phyloP scores from a whole-genome alignment of 2,888 invertebrate species.

The Protula sp. region DNA sequence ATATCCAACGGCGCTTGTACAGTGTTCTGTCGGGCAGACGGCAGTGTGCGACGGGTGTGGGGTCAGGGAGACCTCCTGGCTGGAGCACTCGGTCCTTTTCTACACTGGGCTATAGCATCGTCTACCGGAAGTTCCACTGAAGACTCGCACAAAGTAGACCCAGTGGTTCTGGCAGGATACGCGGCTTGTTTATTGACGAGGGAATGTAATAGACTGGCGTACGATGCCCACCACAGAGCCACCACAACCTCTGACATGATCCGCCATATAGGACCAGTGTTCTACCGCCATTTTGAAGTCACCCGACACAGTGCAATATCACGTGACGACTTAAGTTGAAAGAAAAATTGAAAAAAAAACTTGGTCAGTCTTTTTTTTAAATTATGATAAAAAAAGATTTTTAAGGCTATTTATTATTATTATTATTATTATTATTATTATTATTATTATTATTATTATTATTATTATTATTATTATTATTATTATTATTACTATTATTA shows the following conservation, averaged over 20 bases:
- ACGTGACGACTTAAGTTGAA: too few relatives aligned
- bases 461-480: too few relatives aligned
- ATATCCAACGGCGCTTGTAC: conserved; percentile 25
- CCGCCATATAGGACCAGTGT: conserved; percentile 23
- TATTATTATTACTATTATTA: too few relatives aligned
- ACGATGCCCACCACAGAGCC: conserved; percentile 70
- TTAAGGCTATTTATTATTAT: too few relatives aligned
- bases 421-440: too few relatives aligned
- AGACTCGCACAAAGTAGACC: too few relatives aligned
- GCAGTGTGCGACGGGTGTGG: conserved; percentile 87
- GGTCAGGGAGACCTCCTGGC: conserved; percentile 94
- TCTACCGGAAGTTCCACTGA: too few relatives aligned
- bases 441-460: too few relatives aligned
- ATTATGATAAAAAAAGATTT: too few relatives aligned
- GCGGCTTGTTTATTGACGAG: conserved; percentile 77
- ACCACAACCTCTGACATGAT: conserved; percentile 87
- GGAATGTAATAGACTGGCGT: conserved; percentile 75
- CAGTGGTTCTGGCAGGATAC: conserved; percentile 67
- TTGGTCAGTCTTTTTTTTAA: too few relatives aligned
- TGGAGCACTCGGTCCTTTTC: conserved; percentile 78
- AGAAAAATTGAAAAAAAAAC: too few relatives aligned
- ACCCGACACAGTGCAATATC: too few relatives aligned
- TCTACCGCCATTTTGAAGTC: neutral
- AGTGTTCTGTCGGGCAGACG: conserved; percentile 57
- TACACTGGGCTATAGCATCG: conserved; percentile 63